phyloP scores from a whole-genome alignment of 53 echinoderm and acorn worm species.

The Hippasteria phrygiana region DNA sequence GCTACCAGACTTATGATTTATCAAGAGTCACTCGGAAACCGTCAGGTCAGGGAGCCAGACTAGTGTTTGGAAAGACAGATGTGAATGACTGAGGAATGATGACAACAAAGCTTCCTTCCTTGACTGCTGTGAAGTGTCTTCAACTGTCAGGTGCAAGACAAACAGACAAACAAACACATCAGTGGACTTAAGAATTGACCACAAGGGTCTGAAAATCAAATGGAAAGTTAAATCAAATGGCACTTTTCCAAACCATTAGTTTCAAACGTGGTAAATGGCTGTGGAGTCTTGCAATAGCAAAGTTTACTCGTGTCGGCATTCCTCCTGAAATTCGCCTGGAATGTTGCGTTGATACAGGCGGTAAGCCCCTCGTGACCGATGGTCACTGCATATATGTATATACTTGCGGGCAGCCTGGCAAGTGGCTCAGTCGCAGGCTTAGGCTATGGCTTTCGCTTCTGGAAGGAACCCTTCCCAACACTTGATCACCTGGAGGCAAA shows the following conservation, averaged over 20 bases:
- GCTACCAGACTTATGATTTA: too few species aligned
- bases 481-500: slow-evolving; percentile 83
- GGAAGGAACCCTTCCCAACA: slow-evolving; percentile 99
- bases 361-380: neutral
- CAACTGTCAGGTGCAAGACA: too few species aligned
- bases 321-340: slow-evolving; percentile 30
- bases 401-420: neutral
- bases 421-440: slow-evolving; percentile 21
- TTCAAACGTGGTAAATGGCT: neutral
- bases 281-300: neutral
- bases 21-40: too few species aligned
- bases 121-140: too few species aligned
- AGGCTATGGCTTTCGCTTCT: slow-evolving; percentile 98
- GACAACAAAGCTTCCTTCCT: neutral
- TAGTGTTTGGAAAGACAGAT: neutral
- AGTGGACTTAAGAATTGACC: too few species aligned
- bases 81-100: neutral
- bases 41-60: too few species aligned
- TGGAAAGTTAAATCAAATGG: too few species aligned
- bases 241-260: too few species aligned
- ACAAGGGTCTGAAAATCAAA: too few species aligned
- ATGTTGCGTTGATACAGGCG: neutral
- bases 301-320: neutral
- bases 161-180: too few species aligned
- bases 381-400: neutral